A percentile compares a stretch with the other conserved stretches of the same genome.
Conservation (phyloP, 92 coral and sea anemone genomes). For the Siderastrea radians region DNA sequence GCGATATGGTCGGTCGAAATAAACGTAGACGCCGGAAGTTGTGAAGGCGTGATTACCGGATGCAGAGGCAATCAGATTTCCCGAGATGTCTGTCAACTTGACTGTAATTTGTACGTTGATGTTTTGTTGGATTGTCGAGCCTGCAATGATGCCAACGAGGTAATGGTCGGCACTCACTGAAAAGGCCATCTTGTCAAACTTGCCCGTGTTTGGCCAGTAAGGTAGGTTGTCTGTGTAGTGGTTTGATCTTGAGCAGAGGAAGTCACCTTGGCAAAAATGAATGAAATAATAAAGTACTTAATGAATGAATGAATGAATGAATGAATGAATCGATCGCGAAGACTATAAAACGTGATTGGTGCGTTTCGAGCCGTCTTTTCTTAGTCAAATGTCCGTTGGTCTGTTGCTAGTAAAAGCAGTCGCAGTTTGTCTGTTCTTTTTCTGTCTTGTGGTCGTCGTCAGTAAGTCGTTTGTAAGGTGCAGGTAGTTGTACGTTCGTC, state of each 20-base stretch:
- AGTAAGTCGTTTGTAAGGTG: too few species aligned
- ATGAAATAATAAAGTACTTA: too few species aligned
- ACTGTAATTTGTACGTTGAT: background rate
- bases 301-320: too few species aligned
- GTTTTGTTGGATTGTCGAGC: background rate
- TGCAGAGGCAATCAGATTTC: constrained; percentile 1
- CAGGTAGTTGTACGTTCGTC: too few species aligned
- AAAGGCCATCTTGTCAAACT: constrained; percentile 30
- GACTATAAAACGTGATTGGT: too few species aligned
- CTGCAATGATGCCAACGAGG: background rate
- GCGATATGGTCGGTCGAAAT: constrained; percentile 7
- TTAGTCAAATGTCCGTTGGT: too few species aligned
- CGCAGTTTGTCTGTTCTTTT: too few species aligned
- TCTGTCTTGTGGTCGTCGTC: too few species aligned
- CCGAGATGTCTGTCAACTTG: background rate
- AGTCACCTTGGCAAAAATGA: background rate
- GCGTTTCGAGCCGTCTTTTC: too few species aligned
- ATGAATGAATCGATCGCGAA: too few species aligned
- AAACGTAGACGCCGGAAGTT: background rate
- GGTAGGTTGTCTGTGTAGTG: background rate
- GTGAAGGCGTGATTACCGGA: background rate
- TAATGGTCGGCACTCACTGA: background rate
- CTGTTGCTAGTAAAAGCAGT: too few species aligned
- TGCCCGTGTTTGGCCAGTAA: constrained; percentile 18
- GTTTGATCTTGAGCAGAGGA: background rate